Evolutionary conservation across 2,113 vertebrate species (phyloP), one percentile per base, ranked within the genome.

Genomic region (Tautogolabrus adspersus): DNA sequence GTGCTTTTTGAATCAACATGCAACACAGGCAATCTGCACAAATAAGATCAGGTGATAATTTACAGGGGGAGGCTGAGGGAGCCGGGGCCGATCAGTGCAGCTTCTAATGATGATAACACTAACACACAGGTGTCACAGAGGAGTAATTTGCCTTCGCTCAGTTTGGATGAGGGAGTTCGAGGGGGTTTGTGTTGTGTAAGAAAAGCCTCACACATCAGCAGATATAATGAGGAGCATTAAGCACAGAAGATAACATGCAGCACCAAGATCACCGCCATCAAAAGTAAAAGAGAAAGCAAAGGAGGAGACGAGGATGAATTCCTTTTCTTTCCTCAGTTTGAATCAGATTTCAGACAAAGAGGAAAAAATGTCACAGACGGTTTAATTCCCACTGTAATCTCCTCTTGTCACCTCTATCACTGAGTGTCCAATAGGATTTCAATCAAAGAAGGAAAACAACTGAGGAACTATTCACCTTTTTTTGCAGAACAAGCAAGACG

Each of bases 181-280:
- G 44, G 10, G 49, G 10, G 63, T 73, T 75, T 70, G 75, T 58
- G 81, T 77, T 10, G 79, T 74, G 75, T 66, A 63, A 62, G 66
- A 80, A 75, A 57, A 79, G 66, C 46, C 66, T 75, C 74, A 67
- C 61, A 72, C 67, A 84, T 79, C 66, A 79, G 63, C 66, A 49
- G 59, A 23, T 78, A 79, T 79, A 87, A 88, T 83, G 86, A 89
- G 78, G 65, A 37, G 3, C 26, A 72, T 85, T 80, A 75, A 42
- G 37, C 79, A 42, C 13, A 12, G 73, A 84, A 37, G 42, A 64
- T 82, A 87, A 85, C 69, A 72, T 67, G 68, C 30, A 34, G 49
- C 60, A 38, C 6, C 3, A 58, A 79, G 54, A 89, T 75, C 38
- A 34, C n/a, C 47, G 67, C 61, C 37, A 69, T 81, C 72, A 52